phyloP scores from a whole-genome alignment of 2,888 invertebrate species.

The Drosophila hamatofila region DNA sequence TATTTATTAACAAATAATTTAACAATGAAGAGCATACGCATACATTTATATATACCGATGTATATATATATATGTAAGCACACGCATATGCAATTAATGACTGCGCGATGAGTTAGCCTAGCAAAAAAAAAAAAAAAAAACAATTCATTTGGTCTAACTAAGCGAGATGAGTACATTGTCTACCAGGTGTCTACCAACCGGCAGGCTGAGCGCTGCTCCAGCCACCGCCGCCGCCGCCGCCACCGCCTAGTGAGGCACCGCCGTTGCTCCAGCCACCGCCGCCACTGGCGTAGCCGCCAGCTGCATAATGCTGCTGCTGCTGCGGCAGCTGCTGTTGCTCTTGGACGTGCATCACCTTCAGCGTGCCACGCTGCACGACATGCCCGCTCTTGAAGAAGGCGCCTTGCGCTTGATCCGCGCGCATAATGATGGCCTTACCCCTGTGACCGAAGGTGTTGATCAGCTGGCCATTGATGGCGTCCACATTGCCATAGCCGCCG shows the following conservation, averaged over 20 bases:
- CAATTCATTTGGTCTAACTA: conserved; percentile 75
- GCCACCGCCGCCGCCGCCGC: conserved; percentile 24
- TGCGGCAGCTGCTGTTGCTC: conserved; percentile 62
- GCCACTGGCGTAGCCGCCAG: conserved; percentile 11
- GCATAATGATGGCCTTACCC: conserved; percentile 70
- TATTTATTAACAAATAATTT: conserved; percentile 61
- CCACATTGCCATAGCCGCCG: conserved; percentile 44
- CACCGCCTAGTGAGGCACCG: neutral
- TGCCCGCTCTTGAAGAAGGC: conserved; percentile 74
- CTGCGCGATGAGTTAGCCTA: conserved; percentile 64
- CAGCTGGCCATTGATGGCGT: conserved; percentile 67
- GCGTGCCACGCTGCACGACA: conserved; percentile 75
- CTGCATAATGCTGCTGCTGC: conserved; percentile 14
- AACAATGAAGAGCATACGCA: conserved; percentile 38
- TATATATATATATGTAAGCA: neutral
- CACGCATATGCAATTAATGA: conserved; percentile 34
- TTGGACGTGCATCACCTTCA: conserved; percentile 71
- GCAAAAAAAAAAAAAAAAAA: conserved; percentile 66
- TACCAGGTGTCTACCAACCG: conserved; percentile 67
- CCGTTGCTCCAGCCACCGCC: conserved; percentile 38
- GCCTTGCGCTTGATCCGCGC: conserved; percentile 66
- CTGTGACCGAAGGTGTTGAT: conserved; percentile 68
- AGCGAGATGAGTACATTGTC: conserved; percentile 21
- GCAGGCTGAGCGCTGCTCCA: conserved; percentile 39
- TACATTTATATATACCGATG: neutral